Percentiles rank a stretch among this genome's conserved stretches.
phyloP scores from a whole-genome alignment of 1,140 invertebrate genomes.

The Wasmannia auropunctata region DNA sequence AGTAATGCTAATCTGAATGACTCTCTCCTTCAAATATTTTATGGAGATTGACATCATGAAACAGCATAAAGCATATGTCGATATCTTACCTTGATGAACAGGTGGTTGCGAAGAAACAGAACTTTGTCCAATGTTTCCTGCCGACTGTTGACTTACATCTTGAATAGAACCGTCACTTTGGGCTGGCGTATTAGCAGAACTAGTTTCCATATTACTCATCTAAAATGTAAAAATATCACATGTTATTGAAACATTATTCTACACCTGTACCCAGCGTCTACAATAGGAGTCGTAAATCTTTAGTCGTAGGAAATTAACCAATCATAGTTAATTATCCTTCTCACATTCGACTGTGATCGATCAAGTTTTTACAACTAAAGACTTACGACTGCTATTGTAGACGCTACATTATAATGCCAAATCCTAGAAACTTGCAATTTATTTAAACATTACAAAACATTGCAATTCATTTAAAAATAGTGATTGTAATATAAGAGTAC shows the following conservation, averaged over 20 bases:
- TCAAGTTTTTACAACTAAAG: no score
- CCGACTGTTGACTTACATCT: slow-evolving; percentile 81
- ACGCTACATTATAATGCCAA: no score
- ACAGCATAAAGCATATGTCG: not conserved
- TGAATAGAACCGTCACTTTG: slow-evolving; percentile 82
- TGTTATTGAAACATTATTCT: not conserved
- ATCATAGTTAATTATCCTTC: no score
- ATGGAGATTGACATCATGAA: not conserved
- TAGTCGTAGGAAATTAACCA: no score
- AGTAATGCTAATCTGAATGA: slow-evolving; percentile 2
- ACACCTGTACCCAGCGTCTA: not conserved
- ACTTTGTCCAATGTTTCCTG: slow-evolving; percentile 78
- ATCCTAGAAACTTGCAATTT: no score
- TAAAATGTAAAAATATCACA: slow-evolving; percentile 49
- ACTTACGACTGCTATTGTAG: no score
- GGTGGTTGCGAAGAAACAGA: slow-evolving; percentile 79
- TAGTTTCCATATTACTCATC: slow-evolving; percentile 84
- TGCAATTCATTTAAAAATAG: no score
- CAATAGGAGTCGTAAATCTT: no score
- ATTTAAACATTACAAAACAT: no score
- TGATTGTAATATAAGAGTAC: not conserved
- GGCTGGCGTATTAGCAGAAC: slow-evolving; percentile 79
- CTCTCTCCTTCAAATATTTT: slow-evolving; percentile 4
- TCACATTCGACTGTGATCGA: no score
- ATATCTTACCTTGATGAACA: slow-evolving; percentile 81